A percentile compares a stretch with the other conserved stretches of the same genome.
Evolutionary conservation across 2,888 invertebrate species (phyloP).

Genomic region (Acholoe squamosa): DNA sequence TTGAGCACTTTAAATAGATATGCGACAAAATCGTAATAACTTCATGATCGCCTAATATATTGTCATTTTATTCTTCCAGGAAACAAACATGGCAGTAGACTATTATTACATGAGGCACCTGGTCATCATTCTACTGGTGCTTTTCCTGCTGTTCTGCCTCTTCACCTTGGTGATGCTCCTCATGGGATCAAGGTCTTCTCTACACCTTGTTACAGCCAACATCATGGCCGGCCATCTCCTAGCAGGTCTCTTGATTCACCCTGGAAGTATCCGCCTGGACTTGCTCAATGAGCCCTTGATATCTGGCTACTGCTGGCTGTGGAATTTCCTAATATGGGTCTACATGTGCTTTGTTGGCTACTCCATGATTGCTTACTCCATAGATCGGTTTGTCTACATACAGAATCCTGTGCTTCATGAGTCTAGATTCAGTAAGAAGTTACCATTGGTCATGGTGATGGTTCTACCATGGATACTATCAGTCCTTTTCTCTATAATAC

Average conservation of each 20-base stretch:
- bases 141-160: background rate
- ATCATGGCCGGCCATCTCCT: background rate
- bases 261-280: background rate
- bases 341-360: background rate
- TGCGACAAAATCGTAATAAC: too few species aligned
- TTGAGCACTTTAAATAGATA: too few species aligned
- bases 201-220: background rate
- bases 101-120: background rate
- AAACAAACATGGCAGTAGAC: background rate
- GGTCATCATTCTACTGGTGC: background rate
- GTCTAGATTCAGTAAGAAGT: background rate
- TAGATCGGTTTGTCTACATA: background rate
- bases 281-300: background rate
- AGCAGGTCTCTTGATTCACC: background rate
- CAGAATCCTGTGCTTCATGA: background rate
- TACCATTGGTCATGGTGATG: background rate
- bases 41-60: too few species aligned
- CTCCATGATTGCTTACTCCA: constrained; percentile 4
- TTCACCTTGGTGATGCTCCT: background rate
- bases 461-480: background rate
- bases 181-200: background rate
- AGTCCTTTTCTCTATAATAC: background rate
- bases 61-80: background rate
- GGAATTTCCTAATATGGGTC: background rate
- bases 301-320: background rate